These are phyloP conservation scores for Platysteira castanea DNA, from an alignment of 2,113 vertebrate species.

Conservation along the genomic window DNA sequence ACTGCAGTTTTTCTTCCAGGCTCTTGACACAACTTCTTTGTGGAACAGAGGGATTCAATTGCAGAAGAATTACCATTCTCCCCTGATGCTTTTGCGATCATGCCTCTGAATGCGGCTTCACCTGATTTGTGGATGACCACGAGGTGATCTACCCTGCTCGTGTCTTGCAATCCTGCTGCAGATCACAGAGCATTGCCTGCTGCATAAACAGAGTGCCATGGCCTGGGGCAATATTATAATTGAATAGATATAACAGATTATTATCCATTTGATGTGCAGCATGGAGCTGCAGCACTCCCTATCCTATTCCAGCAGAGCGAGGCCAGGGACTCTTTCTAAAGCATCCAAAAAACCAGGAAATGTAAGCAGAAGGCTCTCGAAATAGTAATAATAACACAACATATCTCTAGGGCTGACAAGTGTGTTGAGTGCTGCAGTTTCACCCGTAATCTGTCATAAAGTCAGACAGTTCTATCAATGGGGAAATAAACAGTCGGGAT, in stretches of 20 bases:
- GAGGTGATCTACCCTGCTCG: neutral
- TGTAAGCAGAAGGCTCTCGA: conserved; percentile 27
- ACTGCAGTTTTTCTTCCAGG: neutral
- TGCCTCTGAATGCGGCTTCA: neutral
- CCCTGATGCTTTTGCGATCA: neutral
- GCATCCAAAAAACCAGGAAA: neutral
- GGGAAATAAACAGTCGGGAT: conserved; percentile 41
- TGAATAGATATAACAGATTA: conserved; percentile 46
- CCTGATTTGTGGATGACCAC: neutral
- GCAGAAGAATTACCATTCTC: neutral
- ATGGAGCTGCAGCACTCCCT: neutral
- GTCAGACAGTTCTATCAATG: conserved; percentile 63
- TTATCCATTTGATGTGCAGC: conserved; percentile 12
- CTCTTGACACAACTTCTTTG: neutral
- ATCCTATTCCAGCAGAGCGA: neutral
- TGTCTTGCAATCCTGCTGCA: neutral
- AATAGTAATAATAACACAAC: conserved; percentile 52
- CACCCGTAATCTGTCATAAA: conserved; percentile 56
- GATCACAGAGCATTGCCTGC: conserved; percentile 5
- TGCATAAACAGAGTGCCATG: neutral
- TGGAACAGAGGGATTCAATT: neutral
- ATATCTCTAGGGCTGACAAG: conserved; percentile 52
- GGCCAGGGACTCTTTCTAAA: conserved; percentile 11
- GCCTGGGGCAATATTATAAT: conserved; percentile 54
- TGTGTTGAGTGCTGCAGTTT: conserved; percentile 50